Evolutionary conservation across 2,113 vertebrate species (phyloP), one percentile per base, ranked within the genome.

Genomic region (Eonycteris spelaea): DNA sequence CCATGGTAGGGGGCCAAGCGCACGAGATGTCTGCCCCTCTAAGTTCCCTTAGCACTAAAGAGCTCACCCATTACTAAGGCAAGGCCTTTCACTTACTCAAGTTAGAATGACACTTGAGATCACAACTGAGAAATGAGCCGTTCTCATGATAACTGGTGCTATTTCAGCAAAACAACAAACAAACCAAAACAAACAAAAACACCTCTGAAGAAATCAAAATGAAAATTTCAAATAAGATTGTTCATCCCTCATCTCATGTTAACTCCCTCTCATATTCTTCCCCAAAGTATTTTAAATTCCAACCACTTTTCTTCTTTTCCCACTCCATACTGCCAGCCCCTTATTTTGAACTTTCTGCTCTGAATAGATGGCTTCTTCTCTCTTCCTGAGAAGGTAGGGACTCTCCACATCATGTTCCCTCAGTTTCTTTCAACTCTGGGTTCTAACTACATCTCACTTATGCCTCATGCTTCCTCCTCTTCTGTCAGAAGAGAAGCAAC

Each of bases 301-400:
- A 48, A 1, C 21, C 11, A 11, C 16, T 13, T 13, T 53, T 51
- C 21, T 6, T 90, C 40, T 48, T 3, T 53, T 19, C 3, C 51
- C n/a, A 8, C 38, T 6, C 1, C 22, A 19, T 30, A 73, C 13
- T 5, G 12, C 35, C 59, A 16, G 0, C 8, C 33, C 5, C 40
- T 90, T 73, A 43, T 61, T 57, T 24, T 43, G 13, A 4, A 33
- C 1, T 35, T n/a, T 83, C 18, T 7, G 8, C 16, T 61, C 53
- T 71, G 12, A 78, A 19, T 10, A 53, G 11, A 21, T 10, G 55
- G 3, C 45, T 59, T 51, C 59, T 53, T 68, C n/a, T 95, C 5
- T 33, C 12, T 83, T 87, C n/a, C 65, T 40, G 3, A 78, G 70
- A 40, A 71, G 38, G 59, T 3, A 18, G 3, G 7, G 45, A 2